Conservation (phyloP, 2,797 vertebrate genomes). For the Calcarius lapponicus region DNA sequence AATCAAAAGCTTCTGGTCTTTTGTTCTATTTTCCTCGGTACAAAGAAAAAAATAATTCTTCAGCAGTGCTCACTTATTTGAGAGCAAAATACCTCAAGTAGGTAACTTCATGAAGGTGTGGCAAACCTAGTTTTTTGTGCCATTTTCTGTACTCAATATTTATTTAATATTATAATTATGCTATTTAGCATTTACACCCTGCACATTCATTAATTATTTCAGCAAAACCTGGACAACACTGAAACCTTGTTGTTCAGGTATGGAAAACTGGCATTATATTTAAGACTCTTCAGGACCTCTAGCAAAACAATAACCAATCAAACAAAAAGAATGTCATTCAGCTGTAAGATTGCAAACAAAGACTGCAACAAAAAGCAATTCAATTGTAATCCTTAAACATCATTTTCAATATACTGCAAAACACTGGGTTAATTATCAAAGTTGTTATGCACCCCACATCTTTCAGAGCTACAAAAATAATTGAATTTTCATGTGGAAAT, state of each 20-base stretch:
- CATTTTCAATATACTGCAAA: neutral
- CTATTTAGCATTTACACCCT: neutral
- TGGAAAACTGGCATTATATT: neutral
- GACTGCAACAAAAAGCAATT: neutral
- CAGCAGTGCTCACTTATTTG: neutral
- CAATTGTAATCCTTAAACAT: slow-evolving; percentile 32
- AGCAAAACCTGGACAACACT: neutral
- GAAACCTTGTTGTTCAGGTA: neutral
- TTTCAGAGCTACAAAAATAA: slow-evolving; percentile 34
- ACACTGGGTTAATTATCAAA: slow-evolving; percentile 47
- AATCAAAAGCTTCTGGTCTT: neutral
- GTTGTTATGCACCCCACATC: slow-evolving; percentile 16
- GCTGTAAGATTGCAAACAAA: neutral
- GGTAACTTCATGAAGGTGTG: neutral
- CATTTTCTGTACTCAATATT: neutral
- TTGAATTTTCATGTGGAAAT: slow-evolving; percentile 42
- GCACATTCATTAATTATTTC: neutral
- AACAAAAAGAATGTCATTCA: neutral
- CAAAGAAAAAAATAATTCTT: neutral
- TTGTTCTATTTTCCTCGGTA: neutral
- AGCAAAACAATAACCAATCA: neutral
- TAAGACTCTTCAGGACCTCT: neutral
- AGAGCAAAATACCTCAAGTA: neutral
- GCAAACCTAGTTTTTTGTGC: neutral
- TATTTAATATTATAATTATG: neutral